Base-by-base conservation (phyloP, 2,113 vertebrate species). In the Campylomormyrus numenius region DNA sequence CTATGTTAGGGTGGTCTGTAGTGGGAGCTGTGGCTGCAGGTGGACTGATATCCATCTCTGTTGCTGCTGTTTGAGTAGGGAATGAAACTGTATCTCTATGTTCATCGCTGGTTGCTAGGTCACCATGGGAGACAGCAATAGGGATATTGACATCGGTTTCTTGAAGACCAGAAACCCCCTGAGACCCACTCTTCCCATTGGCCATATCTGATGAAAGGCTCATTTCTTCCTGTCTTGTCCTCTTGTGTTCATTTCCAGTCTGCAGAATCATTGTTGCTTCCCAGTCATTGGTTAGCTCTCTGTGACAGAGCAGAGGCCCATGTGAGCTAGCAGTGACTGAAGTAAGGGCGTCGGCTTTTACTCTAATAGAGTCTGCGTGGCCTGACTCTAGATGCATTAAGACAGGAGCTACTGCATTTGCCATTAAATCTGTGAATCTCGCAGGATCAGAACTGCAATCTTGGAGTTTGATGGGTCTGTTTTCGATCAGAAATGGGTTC, bases 221-320 rank as follows among this genome's bases (percentile, higher is more conserved):
- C 6, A 6, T n/a, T 19, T 31, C 83, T 48, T 58, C 89, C 42
- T 85, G 83, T 17, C 1, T 62, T 31, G 84, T 62, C 13, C 35
- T 11, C 39, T 83, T 24, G 24, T 50, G 5, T 42, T 83, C 53
- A 45, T 48, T 42, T 70, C 70, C 35, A n/a, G 24, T 42, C 3
- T 58, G 83, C 56, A 62, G 88, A 35, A 35, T 13, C 27, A 24
- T 46, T 13, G n/a, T 31, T 74, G 46, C 21, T 90, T 94, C 93
- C 92, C 53, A 90, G 89, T 95, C 94, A 45, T 89, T 92, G 91
- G 93, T 92, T 19, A 91, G 89, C 92, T 96, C 94, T 27, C 91
- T 83, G 88, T 95, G 95, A 94, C 92, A 95, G 92, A 95, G 92
- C 94, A 96, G 93, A 24, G 94, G 92, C 62, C 94, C 94, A 88